Base-by-base conservation (phyloP, 2,888 invertebrate species). In the Neocrepidodera transversa region DNA sequence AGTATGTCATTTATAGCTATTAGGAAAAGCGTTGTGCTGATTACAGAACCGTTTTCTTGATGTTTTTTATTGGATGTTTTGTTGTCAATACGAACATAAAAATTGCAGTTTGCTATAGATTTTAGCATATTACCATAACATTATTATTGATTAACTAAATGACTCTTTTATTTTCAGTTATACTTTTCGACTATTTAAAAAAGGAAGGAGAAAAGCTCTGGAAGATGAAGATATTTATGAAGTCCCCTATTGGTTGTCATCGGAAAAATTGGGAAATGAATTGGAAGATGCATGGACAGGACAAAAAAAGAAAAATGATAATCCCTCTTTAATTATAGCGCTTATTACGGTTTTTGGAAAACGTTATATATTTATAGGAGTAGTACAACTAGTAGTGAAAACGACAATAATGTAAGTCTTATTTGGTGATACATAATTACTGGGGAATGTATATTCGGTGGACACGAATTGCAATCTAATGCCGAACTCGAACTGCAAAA, bases 201-300 rank as follows among this genome's bases (percentile, higher is more conserved):
- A 85, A 60, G 89, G 89, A 5, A 84, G 83, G 62, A 84, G 80
- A 52, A 81, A 84, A 16, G 87, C 87, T 66, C 82, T 90, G 23
- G 84, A 84, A 69, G 82, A 85, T 42, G 79, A 82, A 26, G 87
- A 87, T 69, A 74, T 87, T 13, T 86, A 84, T 67, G 79, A 82
- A 66, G 80, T 83, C 4, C 38, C 66, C n/a, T 43, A 62, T n/a
- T 60, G 67, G 49, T 61, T 69, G 14, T 53, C 62, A 8, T 67
- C 72, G 6, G 57, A 65, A 59, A 64, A 64, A 10, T 36, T 72
- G 13, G 72, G 71, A n/a, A 51, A 69, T 28, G 58, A 61, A 42
- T 53, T 71, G 17, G 69, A 71, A 62, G 40, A 54, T 16, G 35
- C 57, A 28, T 71, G 66, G 71, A 38, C 28, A 8, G 45, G 26